Evolutionary conservation across 1,140 invertebrate genomes (phyloP), one percentile per base, ranked within the genome.

Genomic region (Zophobas morio): DNA sequence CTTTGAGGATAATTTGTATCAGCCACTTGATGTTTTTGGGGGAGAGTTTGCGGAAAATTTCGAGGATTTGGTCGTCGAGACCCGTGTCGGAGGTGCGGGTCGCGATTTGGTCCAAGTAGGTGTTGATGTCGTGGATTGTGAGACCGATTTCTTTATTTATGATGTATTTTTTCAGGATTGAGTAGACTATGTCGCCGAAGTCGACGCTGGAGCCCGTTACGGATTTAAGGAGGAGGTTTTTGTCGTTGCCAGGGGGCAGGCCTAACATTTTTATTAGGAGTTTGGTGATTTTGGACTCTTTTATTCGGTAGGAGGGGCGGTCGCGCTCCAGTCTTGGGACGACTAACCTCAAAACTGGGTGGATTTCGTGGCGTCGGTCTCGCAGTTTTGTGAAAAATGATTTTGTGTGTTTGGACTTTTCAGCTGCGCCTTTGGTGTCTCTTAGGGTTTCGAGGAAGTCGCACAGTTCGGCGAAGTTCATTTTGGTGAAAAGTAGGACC

Each of bases 1-100:
- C 91, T 86, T 98, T 98, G 1, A 98, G 85, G 54, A 99, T 90
- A 66, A 98, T 93, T 78, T 96, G 88, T 1, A 97, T 94, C 0
- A 98, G 79, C 84, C 84, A 85, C 81, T 82, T 84, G 84, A 46
- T 79, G 47, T 83, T 84, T 72, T 85, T 77, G 37, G 82, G 77
- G 0, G 85, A 79, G 32, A 86, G 77, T 66, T 82, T 78, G 66
- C 84, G 81, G 75, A 88, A 88, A 32, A 84, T 77, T 66, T 79
- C 84, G 74, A 79, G 86, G 82, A 82, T 84, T 86, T 74, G 72
- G 76, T 74, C 77, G 72, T 85, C 84, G 20, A 74, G 89, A 72
- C 91, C 88, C 81, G 89, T 89, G 40, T 85, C 85, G 54, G 87
- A 87, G 82, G 91, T 87, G 80, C 87, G 88, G 6, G 85, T 83